Percentiles rank a stretch among this genome's conserved stretches.
These are phyloP conservation scores for Kryptolebias marmoratus DNA, from an alignment of 2,113 vertebrate genomes.

Conservation along the genomic window DNA sequence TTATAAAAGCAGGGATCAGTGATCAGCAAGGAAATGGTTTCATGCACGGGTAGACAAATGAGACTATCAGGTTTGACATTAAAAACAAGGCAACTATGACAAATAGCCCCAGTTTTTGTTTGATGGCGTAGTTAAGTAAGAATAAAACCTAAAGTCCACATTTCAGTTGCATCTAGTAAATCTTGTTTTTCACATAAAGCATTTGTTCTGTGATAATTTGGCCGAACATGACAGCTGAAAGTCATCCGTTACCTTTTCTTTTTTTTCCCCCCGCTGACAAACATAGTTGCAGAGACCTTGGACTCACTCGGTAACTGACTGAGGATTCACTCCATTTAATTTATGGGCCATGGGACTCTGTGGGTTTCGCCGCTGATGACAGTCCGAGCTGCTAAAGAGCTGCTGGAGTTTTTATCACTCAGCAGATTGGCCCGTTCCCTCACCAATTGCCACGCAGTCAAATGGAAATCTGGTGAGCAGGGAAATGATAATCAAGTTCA, in stretches of 20 bases:
- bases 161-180: constrained; percentile 30
- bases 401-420: constrained; percentile 50
- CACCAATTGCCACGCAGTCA: constrained; percentile 52
- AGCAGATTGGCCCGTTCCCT: constrained; percentile 58
- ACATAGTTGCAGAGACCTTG: constrained; percentile 4
- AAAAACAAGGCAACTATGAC: constrained; percentile 53
- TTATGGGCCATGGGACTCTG: constrained; percentile 2
- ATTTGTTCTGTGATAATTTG: constrained; percentile 48
- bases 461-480: constrained; percentile 58
- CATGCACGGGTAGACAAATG: constrained; percentile 37
- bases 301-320: neutral
- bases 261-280: constrained; percentile 12
- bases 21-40: neutral
- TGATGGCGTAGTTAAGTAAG: constrained; percentile 46
- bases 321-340: constrained; percentile 22
- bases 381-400: constrained; percentile 20
- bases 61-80: constrained; percentile 45
- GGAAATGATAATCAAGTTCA: constrained; percentile 74
- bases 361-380: constrained; percentile 15
- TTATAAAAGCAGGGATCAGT: neutral
- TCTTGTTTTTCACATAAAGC: constrained; percentile 35
- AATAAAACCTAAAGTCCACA: constrained; percentile 13
- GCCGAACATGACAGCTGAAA: constrained; percentile 28
- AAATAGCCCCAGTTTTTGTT: constrained; percentile 51
- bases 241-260: constrained; percentile 16